Conservation (phyloP, 2,113 vertebrate genomes). For the Ondatra zibethicus region DNA sequence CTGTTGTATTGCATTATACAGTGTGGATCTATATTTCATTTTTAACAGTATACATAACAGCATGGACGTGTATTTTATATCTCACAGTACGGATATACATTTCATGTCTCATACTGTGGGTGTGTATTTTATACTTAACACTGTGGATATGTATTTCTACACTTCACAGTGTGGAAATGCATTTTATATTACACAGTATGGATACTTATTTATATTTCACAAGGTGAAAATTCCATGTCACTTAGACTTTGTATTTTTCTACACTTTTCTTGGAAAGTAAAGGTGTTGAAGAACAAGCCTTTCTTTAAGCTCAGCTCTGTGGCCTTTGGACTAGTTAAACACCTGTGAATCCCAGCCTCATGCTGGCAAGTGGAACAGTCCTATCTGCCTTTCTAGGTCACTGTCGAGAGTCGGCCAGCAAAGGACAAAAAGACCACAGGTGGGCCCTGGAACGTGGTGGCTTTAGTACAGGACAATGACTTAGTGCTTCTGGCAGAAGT, state of each 20-base stretch:
- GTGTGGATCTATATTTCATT: neutral
- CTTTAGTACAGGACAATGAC: neutral
- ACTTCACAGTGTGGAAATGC: neutral
- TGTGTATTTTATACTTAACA: neutral
- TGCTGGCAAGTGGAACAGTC: slow-evolving; percentile 4
- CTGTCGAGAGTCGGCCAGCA: slow-evolving; percentile 8
- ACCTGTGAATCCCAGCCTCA: slow-evolving; percentile 11
- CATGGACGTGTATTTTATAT: neutral
- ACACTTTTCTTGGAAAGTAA: neutral
- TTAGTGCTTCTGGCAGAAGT: neutral
- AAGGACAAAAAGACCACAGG: neutral
- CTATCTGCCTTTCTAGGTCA: slow-evolving; percentile 1
- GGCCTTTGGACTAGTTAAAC: neutral
- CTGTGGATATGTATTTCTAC: neutral
- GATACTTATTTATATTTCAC: neutral
- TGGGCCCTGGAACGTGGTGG: neutral
- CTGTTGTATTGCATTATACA: neutral
- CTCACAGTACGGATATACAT: neutral
- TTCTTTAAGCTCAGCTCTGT: slow-evolving; percentile 3
- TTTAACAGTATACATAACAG: neutral
- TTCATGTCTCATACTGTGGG: neutral
- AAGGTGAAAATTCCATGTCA: neutral
- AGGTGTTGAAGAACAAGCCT: neutral
- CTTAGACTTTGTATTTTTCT: slow-evolving; percentile 25
- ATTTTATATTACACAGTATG: neutral